Percentiles rank a stretch among this genome's conserved stretches.
These are phyloP conservation scores for Molossus alvarezi DNA, from an alignment of 2,797 vertebrate genomes.

Conservation along the genomic window DNA sequence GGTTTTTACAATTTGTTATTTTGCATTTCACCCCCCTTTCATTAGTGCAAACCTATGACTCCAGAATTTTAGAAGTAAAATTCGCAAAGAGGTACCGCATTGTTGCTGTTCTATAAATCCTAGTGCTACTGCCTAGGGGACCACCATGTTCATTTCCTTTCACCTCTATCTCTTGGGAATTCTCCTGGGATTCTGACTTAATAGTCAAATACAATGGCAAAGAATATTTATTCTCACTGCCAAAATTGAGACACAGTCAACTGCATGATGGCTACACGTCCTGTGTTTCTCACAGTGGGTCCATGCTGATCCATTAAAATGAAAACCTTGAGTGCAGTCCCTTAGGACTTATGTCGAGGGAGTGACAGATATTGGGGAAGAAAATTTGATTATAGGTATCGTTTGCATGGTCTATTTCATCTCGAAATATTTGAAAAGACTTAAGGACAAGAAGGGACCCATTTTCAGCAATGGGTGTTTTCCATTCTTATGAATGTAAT, in stretches of 20 bases:
- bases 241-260: not conserved
- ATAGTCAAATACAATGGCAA: not conserved
- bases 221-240: not conserved
- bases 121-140: not conserved
- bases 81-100: not conserved
- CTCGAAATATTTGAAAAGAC: constrained; percentile 80
- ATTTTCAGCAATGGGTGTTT: constrained; percentile 70
- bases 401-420: constrained; percentile 73
- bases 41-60: not conserved
- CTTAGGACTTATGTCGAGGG: constrained; percentile 14
- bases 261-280: too few species aligned
- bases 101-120: not conserved
- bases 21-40: not conserved
- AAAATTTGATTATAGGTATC: constrained; percentile 82
- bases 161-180: not conserved
- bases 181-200: not conserved
- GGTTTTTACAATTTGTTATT: not conserved
- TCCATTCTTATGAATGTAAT: constrained; percentile 78
- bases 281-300: not conserved
- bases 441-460: constrained; percentile 74
- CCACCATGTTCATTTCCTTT: not conserved
- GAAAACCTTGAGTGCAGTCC: constrained; percentile 13
- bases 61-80: not conserved
- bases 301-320: not conserved
- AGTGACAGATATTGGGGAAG: constrained; percentile 55